Base-by-base conservation (phyloP, 2,797 vertebrate genomes). In the Oryzias sinensis region DNA sequence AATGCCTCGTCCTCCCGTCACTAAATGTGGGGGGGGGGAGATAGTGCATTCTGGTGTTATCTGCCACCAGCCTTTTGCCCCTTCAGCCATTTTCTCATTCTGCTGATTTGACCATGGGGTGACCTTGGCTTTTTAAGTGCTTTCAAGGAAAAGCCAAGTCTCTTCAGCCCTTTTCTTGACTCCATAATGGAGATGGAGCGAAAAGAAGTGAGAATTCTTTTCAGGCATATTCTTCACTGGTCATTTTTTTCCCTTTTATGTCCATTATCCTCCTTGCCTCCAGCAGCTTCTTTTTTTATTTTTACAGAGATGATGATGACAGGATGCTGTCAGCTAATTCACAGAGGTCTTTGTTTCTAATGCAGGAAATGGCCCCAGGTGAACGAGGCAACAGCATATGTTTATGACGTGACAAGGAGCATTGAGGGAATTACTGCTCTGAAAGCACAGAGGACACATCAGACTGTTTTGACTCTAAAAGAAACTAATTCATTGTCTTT, bases 11-110 rank as follows among this genome's bases (percentile, higher is more conserved):
- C 76, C 70, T 77, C 68, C 69, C 64, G 76, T 56, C 44, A 56
- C 78, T 80, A 83, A 89, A 89, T 85, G 84, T 91, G 89, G 57
- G 73, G 60, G 71, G 71, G 76, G 76, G 63, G 64, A 87, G 90
- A 91, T 91, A 92, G 88, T 89, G 89, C 87, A 74, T 90, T 89
- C 81, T 90, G 80, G 72, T 90, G 91, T 90, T 90, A 90, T 91
- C 91, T 89, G 82, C 82, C 79, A 67, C 82, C 46, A 82, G 82
- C 85, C 84, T 79, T 70, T 81, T 72, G 80, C 63, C 85, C 88
- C 83, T 73, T 83, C 56, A 85, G 86, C 86, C 87, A 85, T 91
- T 92, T 89, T 85, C 86, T 88, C 89, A 91, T 91, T 91, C 84
- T 84, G 82, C 85, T 84, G 85, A 88, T 88, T 84, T 89, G 87